A percentile compares a stretch with the other conserved stretches of the same genome.
These are phyloP conservation scores for Drosophila mimica DNA, from an alignment of 2,888 invertebrate species.

Conservation along the genomic window DNA sequence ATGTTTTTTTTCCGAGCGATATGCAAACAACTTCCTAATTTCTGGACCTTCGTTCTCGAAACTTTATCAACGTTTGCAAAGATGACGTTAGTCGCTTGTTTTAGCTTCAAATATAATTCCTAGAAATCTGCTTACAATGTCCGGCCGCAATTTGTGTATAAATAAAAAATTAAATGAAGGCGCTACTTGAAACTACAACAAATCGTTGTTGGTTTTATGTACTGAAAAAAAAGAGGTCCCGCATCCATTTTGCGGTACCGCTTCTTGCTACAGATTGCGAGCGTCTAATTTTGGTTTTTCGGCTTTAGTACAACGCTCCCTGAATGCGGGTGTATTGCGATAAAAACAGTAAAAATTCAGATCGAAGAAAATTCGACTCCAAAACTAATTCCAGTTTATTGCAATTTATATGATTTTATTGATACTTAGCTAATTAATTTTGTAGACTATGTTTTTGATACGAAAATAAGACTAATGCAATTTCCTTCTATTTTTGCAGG, in stretches of 20 bases:
- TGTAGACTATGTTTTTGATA: background rate
- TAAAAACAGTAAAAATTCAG: constrained; percentile 1
- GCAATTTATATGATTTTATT: too few relatives aligned
- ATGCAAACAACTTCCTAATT: background rate
- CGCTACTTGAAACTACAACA: constrained; percentile 3
- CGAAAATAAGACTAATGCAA: background rate
- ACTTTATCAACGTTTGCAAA: constrained; percentile 1
- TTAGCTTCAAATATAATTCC: constrained; percentile 6
- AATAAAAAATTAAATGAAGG: constrained; percentile 24
- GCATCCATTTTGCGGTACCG: constrained; percentile 14
- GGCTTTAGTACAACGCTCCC: background rate
- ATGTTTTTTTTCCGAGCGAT: background rate
- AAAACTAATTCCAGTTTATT: background rate
- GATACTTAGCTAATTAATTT: too few relatives aligned
- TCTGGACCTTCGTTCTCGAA: background rate
- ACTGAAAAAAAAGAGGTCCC: too few relatives aligned
- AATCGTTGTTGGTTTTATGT: too few relatives aligned
- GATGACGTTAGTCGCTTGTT: constrained; percentile 10
- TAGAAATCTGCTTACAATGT: background rate
- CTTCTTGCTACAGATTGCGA: constrained; percentile 15
- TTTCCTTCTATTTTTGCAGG: constrained; percentile 61
- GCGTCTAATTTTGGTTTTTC: constrained; percentile 16
- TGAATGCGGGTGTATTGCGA: constrained; percentile 39
- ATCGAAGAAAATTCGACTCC: background rate
- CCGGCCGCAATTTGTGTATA: background rate